Evolutionary conservation across 2,797 vertebrate species (phyloP), one percentile per base, ranked within the genome.

Genomic region (Chaenodraco wilsoni): DNA sequence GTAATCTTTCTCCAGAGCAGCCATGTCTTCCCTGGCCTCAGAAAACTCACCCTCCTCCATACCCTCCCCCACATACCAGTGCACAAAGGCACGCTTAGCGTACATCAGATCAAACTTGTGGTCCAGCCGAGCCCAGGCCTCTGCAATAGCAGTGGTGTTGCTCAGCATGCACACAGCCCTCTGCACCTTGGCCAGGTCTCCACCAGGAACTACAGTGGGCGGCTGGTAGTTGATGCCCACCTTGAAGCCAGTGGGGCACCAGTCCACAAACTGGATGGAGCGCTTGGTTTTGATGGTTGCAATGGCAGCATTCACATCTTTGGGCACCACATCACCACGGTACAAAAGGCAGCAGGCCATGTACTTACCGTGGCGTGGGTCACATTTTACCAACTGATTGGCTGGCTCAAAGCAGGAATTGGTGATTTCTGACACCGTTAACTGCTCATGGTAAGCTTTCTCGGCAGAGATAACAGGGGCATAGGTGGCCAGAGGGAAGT

Each of bases 41-140:
- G 96, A 96, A 92, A 97, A 97, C 93, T 97, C 96, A 0, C 95
- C 96, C 87, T 97, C 96, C 95, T 97, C 96, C 96, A 96, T 97
- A 54, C 96, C 96, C 92, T 96, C 96, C 77, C 96, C 95, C 75
- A 96, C 96, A 54, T 96, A 97, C 96, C 33, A 33, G 33, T 96
- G 96, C 61, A 96, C 96, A 74, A 96, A 96, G 72, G 96, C 96
- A 75, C 96, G 88, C 92, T 96, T 97, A 37, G 96, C 96, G 37
- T 96, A 97, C 95, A 96, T 97, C 90, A 96, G 94, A 70, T 97
- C 96, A 63, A 96, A 96, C 87, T 96, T 96, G 88, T 96, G 95
- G 89, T 96, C 95, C 23, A 96, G 94, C 14, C 95, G 94, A 72
- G 95, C 95, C 95, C 96, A 96, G 89, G 96, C 96, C 92, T 96